Evolutionary conservation across 2,113 vertebrate species (phyloP), one percentile per base, ranked within the genome.

Genomic region (Corythoichthys haematopterus): DNA sequence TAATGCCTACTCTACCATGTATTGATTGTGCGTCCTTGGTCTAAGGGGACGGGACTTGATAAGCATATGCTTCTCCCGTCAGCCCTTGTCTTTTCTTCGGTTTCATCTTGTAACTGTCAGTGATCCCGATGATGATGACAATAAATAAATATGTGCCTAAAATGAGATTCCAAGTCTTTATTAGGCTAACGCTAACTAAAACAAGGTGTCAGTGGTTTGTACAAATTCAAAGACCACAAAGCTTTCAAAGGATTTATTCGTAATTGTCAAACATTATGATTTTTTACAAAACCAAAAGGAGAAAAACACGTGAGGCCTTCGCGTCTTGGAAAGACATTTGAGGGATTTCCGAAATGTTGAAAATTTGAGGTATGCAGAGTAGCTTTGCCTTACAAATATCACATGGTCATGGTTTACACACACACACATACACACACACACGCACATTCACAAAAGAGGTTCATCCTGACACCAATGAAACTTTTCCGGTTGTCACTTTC

Each of bases 341-440:
- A 77, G 80, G 80, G 70, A 70, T 74, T 83, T 82, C 71, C 78
- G 83, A 88, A 87, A 86, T 84, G 10, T 71, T 56, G 84, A 86
- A 81, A 89, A 69, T 79, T 82, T 87, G 88, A 91, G 89, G 88
- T 90, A 90, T 89, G 88, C 84, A 79, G 81, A 88, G 71, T 84
- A 80, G 82, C 81, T 86, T 83, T 36, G 28, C 55, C 13, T 62
- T 62, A 28, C 20, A 62, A 62, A 45, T 46, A 57, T 62, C 12
- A 62, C 28, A 70, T 75, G 71, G 68, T 66, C 33, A 59, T n/a
- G 14, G 47, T 36, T 16, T 9, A 65, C 60, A 43, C 35, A 65
- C 61, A 16, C 57, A 51, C 33, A 36, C 63, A 38, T 12, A 75
- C 74, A n/a, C 69, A 4, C 72, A 5, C 45, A 64, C 56, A 0